Base-by-base conservation (phyloP, 1,140 invertebrate genomes). In the Zophobas morio region DNA sequence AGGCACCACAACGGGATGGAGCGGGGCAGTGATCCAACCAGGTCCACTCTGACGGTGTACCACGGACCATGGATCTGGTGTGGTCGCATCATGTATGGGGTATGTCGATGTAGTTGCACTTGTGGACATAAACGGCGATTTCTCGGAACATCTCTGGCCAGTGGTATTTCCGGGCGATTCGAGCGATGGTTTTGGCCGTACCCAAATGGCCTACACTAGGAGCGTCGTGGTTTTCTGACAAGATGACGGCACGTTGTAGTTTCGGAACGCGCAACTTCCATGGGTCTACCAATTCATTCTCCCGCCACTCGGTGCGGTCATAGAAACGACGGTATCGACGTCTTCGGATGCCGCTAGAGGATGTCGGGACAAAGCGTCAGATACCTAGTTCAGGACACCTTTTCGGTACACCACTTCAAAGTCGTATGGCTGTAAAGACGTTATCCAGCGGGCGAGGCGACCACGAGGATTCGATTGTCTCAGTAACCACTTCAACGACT, bases 21-120 rank as follows among this genome's bases (percentile, higher is more conserved):
- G 0, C 78, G 46, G 0, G 87, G 86, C 33, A 87, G 82, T 1
- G 86, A 86, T 37, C 86, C 86, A 74, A 88, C 82, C 0, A 88
- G 56, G 75, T 89, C 87, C 0, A 84, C 80, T 0, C 84, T 84
- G 0, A 87, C 74, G 6, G 79, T 82, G 42, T 87, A 80, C 83
- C 85, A 88, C 2, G 82, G 33, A 51, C 82, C 81, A 70, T 2
- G 80, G 77, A 47, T 85, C 2, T 73, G 71, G 3, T n/a, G 83
- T 35, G 20, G 20, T 20, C 47, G 32, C 35, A 80, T 76, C 35
- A 85, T 84, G 6, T 66, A 77, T 70, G 87, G 87, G 56, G 80
- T 76, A 8, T 42, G 53, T 73, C 82, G 83, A 78, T 84, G 0
- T 6, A 56, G 0, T 42, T 3, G 56, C 84, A 86, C 2, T 54